Evolutionary conservation across 1,140 invertebrate genomes (phyloP).

Genomic region (Cydia strobilella): DNA sequence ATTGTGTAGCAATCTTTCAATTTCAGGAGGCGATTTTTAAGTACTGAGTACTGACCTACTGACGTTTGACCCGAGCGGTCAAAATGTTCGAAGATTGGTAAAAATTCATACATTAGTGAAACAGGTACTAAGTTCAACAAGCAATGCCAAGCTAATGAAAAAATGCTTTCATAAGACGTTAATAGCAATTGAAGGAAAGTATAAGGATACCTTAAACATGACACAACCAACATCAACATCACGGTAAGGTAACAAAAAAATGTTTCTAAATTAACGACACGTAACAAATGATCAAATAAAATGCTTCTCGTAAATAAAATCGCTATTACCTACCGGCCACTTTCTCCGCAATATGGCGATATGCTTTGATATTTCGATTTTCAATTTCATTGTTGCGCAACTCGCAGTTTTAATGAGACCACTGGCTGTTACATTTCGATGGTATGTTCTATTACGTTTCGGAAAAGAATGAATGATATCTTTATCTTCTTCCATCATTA

Average conservation of each 20-base stretch:
- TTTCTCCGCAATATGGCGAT: slow-evolving; percentile 30
- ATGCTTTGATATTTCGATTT: slow-evolving; percentile 33
- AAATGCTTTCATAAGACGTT: too few species aligned
- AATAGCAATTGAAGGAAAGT: too few species aligned
- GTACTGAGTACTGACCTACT: too few species aligned
- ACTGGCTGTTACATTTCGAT: not conserved
- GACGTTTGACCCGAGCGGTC: too few species aligned
- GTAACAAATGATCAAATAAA: slow-evolving; percentile 29
- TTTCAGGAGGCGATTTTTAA: too few species aligned
- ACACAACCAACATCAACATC: not conserved
- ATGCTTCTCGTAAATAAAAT: slow-evolving; percentile 11
- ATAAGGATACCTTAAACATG: too few species aligned
- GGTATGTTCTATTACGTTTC: slow-evolving; percentile 20
- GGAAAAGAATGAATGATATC: not conserved
- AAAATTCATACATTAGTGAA: too few species aligned
- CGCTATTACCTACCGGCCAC: slow-evolving; percentile 20
- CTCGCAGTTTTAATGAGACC: slow-evolving; percentile 18
- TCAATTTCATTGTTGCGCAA: slow-evolving; percentile 31
- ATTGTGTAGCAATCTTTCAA: too few species aligned
- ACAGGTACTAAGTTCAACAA: too few species aligned
- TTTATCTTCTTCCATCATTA: not conserved
- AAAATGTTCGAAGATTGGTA: too few species aligned
- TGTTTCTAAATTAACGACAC: slow-evolving; percentile 28
- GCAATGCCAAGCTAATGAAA: too few species aligned
- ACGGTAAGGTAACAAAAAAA: not conserved